A percentile compares a stretch with the other conserved stretches of the same genome.
Evolutionary conservation across 2,888 invertebrate genomes (phyloP).

Genomic region (Leptinotarsa juncta): DNA sequence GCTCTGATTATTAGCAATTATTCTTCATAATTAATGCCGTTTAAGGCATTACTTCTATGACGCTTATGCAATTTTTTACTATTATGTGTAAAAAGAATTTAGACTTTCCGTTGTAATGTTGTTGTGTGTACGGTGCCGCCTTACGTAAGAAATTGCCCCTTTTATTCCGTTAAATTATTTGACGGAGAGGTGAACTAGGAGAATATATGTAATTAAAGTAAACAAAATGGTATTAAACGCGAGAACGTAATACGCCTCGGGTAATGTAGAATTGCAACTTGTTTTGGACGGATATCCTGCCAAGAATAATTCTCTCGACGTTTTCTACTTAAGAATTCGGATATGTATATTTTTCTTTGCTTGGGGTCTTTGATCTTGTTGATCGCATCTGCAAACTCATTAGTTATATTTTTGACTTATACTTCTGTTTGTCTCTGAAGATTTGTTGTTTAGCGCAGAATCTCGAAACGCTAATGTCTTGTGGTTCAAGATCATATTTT

Average conservation of each 20-base stretch:
- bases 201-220: constrained; percentile 9
- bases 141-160: constrained; percentile 17
- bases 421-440: too few relatives aligned
- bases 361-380: too few relatives aligned
- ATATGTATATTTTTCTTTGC: not conserved
- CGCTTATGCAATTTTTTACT: constrained; percentile 32
- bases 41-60: constrained; percentile 30
- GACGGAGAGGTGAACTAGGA: not conserved
- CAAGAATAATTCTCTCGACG: not conserved
- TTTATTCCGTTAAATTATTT: not conserved
- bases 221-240: constrained; percentile 16
- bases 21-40: constrained; percentile 38
- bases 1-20: constrained; percentile 46
- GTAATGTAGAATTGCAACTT: constrained; percentile 2
- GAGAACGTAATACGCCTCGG: constrained; percentile 4
- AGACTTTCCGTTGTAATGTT: constrained; percentile 17
- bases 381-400: too few relatives aligned
- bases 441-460: too few relatives aligned
- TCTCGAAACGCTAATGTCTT: too few relatives aligned
- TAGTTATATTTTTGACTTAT: too few relatives aligned
- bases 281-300: constrained; percentile 4
- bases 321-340: constrained; percentile 10
- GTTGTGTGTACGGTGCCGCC: not conserved
- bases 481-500: too few relatives aligned
- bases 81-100: constrained; percentile 18